Base-by-base conservation (phyloP, 37 sponge, comb jelly and placozoan species). In the Geodia barretti region DNA sequence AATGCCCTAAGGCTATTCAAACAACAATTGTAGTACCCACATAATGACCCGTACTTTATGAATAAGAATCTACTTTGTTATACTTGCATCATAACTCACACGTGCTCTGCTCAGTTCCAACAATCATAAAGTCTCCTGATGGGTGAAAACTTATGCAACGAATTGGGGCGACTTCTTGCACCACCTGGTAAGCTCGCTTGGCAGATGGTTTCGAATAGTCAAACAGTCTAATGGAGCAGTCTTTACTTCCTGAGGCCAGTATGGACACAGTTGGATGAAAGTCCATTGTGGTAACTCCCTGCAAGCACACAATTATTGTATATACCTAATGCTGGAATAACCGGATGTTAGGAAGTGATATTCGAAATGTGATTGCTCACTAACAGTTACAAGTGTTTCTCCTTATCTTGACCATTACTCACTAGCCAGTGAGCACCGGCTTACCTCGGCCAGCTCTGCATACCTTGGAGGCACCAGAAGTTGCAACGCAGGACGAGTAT, bases 231-330 rank as follows among this genome's bases (percentile, higher is more conserved):
- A 98, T 60, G 32, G 82, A 86, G 68, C 91, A 91, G 81, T 98
- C 96, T 38, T 78, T 78, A 70, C 96, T 91, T 21, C 96, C 98
- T 1, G 96, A 90, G 0, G 90, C 98, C 40, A 98, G 79, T 2
- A 93, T 77, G 37, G 96, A 79, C 4, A 89, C 85, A n/a, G 77
- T 80, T 3, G 98, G 98, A 64, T 98, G 98, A 72, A 98, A 98
- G 26, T 93, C 92, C 41, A 98, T 68, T 1, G 91, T 67, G 9
- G 85, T 76, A 9, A 98, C 90, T 41, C 90, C 83, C 87, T 95
- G 76, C 1, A 76, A 70, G 36, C 9, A 73, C 28, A n/a, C 81
- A 64, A 2, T 38, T n/a, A n/a, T n/a, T n/a, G n/a, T n/a, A n/a
- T n/a, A n/a, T n/a, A n/a, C n/a, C n/a, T n/a, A n/a, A n/a, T n/a